Evolutionary conservation across 2,888 invertebrate genomes (phyloP).

Genomic region (Papilio protenor): DNA sequence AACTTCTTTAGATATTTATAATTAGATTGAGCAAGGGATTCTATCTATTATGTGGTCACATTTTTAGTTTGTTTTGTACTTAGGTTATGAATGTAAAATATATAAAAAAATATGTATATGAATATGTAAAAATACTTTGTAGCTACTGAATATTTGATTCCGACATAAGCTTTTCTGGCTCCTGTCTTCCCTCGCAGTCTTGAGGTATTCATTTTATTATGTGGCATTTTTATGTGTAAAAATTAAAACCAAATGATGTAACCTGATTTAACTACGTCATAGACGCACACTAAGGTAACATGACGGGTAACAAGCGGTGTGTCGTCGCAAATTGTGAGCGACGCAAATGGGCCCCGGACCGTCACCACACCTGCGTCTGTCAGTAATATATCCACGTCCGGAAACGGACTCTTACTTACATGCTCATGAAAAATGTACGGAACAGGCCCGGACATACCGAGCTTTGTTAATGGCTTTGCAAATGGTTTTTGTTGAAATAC

Average conservation of each 20-base stretch:
- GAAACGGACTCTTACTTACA: slow-evolving; percentile 19
- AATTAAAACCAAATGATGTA: background rate
- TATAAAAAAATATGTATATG: too few relatives aligned
- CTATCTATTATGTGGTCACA: too few relatives aligned
- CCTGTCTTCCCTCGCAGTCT: background rate
- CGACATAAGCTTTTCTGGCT: too few relatives aligned
- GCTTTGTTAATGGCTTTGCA: slow-evolving; percentile 21
- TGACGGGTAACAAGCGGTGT: slow-evolving; percentile 23
- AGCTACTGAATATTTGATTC: too few relatives aligned
- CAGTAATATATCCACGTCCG: slow-evolving; percentile 40
- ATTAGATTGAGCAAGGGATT: too few relatives aligned
- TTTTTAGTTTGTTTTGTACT: too few relatives aligned
- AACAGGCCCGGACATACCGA: slow-evolving; percentile 1
- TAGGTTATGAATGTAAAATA: too few relatives aligned
- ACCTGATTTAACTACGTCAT: background rate
- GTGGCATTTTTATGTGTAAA: background rate
- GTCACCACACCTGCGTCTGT: slow-evolving; percentile 38
- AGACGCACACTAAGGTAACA: background rate
- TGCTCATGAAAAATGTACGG: slow-evolving; percentile 22
- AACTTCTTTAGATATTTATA: too few relatives aligned
- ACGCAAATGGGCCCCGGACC: slow-evolving; percentile 37
- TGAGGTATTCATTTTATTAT: background rate
- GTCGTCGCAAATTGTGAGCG: slow-evolving; percentile 41
- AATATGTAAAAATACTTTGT: too few relatives aligned
- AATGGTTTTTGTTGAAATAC: slow-evolving; percentile 1